phyloP scores from a whole-genome alignment of 64 coral and sea anemone genomes.

The Dendronephthya gigantea region DNA sequence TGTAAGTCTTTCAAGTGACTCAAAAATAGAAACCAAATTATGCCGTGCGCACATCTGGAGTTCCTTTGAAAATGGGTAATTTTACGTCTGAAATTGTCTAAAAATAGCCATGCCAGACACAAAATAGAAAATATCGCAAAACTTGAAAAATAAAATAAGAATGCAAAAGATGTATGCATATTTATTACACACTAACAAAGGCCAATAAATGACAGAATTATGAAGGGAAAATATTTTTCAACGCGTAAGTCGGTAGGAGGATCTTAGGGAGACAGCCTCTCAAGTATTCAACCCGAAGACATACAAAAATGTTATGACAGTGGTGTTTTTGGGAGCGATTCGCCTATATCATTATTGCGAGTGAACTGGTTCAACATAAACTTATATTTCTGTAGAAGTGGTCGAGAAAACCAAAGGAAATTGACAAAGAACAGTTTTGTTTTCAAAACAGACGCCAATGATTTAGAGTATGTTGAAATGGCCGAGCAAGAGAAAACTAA shows the following conservation, averaged over 20 bases:
- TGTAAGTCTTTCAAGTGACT: background rate
- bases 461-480: too few species aligned
- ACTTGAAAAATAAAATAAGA: constrained; percentile 5
- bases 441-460: too few species aligned
- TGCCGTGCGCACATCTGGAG: background rate
- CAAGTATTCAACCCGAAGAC: too few species aligned
- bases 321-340: too few species aligned
- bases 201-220: background rate
- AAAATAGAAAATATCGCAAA: background rate
- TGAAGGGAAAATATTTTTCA: background rate
- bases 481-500: too few species aligned
- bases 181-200: background rate
- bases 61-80: background rate
- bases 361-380: too few species aligned
- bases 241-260: background rate
- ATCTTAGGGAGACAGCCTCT: background rate
- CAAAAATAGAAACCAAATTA: background rate
- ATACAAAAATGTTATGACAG: too few species aligned
- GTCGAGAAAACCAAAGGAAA: too few species aligned
- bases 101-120: background rate
- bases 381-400: too few species aligned
- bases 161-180: background rate
- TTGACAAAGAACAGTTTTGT: too few species aligned
- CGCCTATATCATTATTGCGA: too few species aligned
- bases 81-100: background rate